Percentiles rank a stretch among this genome's conserved stretches.
Conservation (phyloP, 1,140 invertebrate species). For the Elysia chlorotica region DNA sequence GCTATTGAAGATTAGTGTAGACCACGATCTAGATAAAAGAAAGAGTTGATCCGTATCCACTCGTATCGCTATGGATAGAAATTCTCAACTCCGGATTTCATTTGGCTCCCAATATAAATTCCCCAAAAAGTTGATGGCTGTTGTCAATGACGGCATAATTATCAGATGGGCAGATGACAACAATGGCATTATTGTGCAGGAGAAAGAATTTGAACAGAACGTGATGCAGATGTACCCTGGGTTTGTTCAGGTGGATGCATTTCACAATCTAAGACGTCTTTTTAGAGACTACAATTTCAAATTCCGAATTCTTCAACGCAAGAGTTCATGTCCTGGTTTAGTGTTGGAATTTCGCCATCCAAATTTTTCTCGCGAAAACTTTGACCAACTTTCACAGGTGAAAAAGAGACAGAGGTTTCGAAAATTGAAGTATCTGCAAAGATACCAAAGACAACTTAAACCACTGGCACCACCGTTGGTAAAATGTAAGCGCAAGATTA, state of each 20-base stretch:
- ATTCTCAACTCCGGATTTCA: no score
- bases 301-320: slow-evolving; percentile 33
- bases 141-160: slow-evolving; percentile 41
- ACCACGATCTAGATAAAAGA: no score
- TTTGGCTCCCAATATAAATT: no score
- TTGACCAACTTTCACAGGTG: slow-evolving; percentile 25
- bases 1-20: no score
- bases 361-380: slow-evolving; percentile 29
- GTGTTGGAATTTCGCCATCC: slow-evolving; percentile 41
- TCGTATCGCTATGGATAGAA: no score
- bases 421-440: slow-evolving; percentile 33
- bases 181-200: slow-evolving; percentile 31
- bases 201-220: slow-evolving; percentile 34
- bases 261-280: slow-evolving; percentile 42
- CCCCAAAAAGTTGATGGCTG: slow-evolving; percentile 45
- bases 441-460: background rate
- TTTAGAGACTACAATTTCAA: slow-evolving; percentile 48
- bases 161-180: slow-evolving; percentile 40
- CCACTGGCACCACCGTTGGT: background rate
- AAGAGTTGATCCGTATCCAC: no score
- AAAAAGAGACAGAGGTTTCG: slow-evolving; percentile 36
- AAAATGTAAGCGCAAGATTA: background rate
- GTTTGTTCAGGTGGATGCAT: slow-evolving; percentile 43
- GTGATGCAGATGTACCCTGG: slow-evolving; percentile 46
- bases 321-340: slow-evolving; percentile 4